These are phyloP conservation scores for Aethes cnicana DNA, from an alignment of 2,888 invertebrate species.

Conservation along the genomic window DNA sequence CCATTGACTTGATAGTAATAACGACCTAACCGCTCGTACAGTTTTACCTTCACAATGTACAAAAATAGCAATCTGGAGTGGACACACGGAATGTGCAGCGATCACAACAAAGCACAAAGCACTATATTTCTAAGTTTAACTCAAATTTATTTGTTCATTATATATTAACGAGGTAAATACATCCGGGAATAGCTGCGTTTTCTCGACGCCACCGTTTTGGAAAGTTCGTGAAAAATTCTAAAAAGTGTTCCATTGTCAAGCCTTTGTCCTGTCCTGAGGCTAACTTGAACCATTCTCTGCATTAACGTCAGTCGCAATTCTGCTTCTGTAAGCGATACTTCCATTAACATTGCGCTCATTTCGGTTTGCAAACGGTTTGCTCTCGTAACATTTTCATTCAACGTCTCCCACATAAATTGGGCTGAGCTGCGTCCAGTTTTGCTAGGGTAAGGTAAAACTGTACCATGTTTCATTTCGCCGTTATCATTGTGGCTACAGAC, in stretches of 20 bases:
- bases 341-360: slow-evolving; percentile 40
- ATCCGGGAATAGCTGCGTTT: neutral
- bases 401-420: slow-evolving; percentile 47
- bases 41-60: too few species aligned
- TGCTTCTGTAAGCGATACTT: slow-evolving; percentile 37
- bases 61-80: too few species aligned
- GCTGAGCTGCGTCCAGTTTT: slow-evolving; percentile 36
- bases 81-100: too few species aligned
- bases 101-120: too few species aligned
- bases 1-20: too few species aligned
- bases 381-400: slow-evolving; percentile 45
- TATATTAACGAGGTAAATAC: too few species aligned
- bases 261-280: neutral
- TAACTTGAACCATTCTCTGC: slow-evolving; percentile 1
- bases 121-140: too few species aligned
- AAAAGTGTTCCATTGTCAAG: neutral
- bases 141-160: too few species aligned
- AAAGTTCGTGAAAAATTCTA: neutral
- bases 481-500: slow-evolving; percentile 36
- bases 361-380: slow-evolving; percentile 35
- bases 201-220: neutral
- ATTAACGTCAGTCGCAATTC: slow-evolving; percentile 36
- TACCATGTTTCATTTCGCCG: slow-evolving; percentile 40
- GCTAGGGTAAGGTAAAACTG: slow-evolving; percentile 37
- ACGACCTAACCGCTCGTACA: too few species aligned